Evolutionary conservation across 1,140 invertebrate genomes (phyloP).

Genomic region (Apolygus lucorum): DNA sequence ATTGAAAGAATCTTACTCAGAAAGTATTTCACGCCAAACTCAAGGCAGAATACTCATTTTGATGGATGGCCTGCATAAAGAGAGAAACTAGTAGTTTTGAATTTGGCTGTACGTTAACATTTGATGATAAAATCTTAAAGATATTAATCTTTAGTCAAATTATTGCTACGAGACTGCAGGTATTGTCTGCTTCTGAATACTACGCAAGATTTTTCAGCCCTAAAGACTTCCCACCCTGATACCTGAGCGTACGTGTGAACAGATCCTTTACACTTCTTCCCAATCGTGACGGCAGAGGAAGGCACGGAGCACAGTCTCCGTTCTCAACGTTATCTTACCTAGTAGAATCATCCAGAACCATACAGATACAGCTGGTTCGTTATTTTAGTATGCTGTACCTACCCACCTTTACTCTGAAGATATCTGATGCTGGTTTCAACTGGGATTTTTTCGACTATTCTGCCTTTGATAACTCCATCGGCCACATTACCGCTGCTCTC

Average conservation of each 20-base stretch:
- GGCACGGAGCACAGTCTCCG: neutral
- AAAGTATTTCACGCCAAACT: no score
- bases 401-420: constrained; percentile 60
- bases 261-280: neutral
- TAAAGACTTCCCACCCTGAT: neutral
- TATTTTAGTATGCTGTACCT: neutral
- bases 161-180: no score
- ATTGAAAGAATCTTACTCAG: no score
- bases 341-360: no score
- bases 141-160: no score
- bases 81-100: neutral
- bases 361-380: no score
- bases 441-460: constrained; percentile 54
- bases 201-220: no score
- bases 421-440: constrained; percentile 79
- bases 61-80: neutral
- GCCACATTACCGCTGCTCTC: no score
- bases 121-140: no score
- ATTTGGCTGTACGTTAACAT: neutral
- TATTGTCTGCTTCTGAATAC: no score
- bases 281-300: neutral
- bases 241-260: neutral
- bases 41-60: neutral
- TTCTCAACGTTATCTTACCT: no score
- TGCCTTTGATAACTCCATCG: no score